Percentiles rank a stretch among this genome's conserved stretches.
Evolutionary conservation across 2,113 vertebrate genomes (phyloP).

Genomic region (Scolopax mira): DNA sequence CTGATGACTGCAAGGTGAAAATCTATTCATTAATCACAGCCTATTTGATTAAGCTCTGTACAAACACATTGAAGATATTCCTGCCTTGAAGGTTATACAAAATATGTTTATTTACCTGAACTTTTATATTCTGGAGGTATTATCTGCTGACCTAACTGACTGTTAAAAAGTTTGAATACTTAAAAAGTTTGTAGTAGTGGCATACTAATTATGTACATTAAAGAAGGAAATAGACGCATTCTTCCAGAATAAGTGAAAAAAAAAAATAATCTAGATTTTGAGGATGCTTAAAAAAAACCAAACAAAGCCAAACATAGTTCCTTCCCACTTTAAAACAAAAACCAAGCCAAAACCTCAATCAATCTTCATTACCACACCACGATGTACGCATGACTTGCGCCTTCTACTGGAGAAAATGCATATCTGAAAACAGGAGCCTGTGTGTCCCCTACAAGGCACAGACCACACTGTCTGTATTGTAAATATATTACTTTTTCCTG

Average conservation of each 20-base stretch:
- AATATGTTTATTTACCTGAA: neutral
- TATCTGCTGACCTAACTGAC: neutral
- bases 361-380: rapidly evolving
- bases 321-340: neutral
- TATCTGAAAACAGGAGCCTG: rapidly evolving
- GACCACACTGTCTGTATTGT: neutral
- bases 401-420: neutral
- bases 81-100: neutral
- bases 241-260: neutral
- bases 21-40: neutral
- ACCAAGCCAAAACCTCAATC: neutral
- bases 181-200: neutral
- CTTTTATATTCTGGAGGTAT: neutral
- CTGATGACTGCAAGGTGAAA: neutral
- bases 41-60: neutral
- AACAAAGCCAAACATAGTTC: neutral
- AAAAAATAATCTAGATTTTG: neutral
- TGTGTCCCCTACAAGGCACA: neutral
- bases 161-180: neutral
- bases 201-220: neutral
- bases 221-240: neutral
- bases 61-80: neutral
- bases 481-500: neutral
- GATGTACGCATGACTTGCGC: neutral
- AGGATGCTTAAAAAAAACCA: neutral